Evolutionary conservation across 2,888 invertebrate genomes (phyloP), one percentile per base, ranked within the genome.

Genomic region (Buathra laborator): DNA sequence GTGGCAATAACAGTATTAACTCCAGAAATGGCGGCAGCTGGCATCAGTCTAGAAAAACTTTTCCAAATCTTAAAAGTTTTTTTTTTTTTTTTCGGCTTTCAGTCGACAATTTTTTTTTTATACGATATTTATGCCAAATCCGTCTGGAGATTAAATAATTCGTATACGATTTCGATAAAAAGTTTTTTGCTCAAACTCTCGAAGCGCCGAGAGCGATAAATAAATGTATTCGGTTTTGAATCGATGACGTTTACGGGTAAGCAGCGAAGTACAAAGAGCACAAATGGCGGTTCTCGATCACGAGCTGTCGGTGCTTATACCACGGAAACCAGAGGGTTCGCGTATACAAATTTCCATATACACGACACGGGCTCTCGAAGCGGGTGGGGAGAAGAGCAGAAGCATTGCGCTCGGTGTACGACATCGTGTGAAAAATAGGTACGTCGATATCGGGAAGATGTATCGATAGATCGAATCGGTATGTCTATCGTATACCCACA

Each of bases 151-250:
- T n/a, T 64, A 2, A 64, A 32, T 9, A 9, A 64, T 37, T 37
- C 37, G n/a, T 32, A 37, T 9, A 9, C 19, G n/a, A 43, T 32
- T 70, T 2, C 6, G 16, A n/a, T 37, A 12, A 37, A 71, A 53
- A 59, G 19, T 19, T 10, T 4, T 46, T 19, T 43, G 6, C 16
- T 24, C 12, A 12, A 9, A 29, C 3, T 7, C 59, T 59, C 59
- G 14, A 29, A 59, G 19, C 29, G 5, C 24, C 19, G 12, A 2
- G 59, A 59, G 29, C 10, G 3, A 29, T 48, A 56, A 32, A 56
- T 32, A 88, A 87, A 86, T 86, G 86, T 62, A 83, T 72, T 81
- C 87, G 74, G 83, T 86, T 70, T 43, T 56, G 89, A 89, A 86
- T 88, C 81, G 86, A 64, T 77, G 88, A 87, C 85, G 78, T 85